phyloP scores from a whole-genome alignment of 2,888 invertebrate genomes.

The Hermaeophaga mercurialis region DNA sequence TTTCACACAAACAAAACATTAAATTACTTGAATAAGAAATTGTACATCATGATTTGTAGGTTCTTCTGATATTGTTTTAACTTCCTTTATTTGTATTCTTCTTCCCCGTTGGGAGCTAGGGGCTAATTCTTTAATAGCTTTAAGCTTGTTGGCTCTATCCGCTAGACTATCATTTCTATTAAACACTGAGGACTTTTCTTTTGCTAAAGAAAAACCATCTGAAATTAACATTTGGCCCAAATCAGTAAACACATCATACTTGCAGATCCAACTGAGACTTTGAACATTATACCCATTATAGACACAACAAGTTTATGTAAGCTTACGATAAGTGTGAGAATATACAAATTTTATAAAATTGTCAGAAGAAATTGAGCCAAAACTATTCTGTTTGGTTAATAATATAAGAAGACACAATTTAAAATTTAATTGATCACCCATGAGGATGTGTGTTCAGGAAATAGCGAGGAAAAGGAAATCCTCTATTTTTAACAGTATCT shows the following conservation, averaged over 20 bases:
- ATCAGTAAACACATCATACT: not conserved
- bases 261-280: no score
- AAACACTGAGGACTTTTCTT: slow-evolving; percentile 58
- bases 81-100: slow-evolving; percentile 55
- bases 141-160: slow-evolving; percentile 72
- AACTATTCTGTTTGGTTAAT: no score
- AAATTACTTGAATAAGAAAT: slow-evolving; percentile 65
- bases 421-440: no score
- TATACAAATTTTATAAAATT: no score
- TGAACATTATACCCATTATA: no score
- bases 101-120: slow-evolving; percentile 35
- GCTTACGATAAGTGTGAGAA: no score
- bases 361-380: no score
- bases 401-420: no score
- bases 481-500: no score
- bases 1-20: slow-evolving; percentile 43
- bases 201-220: slow-evolving; percentile 48
- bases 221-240: slow-evolving; percentile 43
- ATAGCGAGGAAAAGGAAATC: no score
- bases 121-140: slow-evolving; percentile 56
- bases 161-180: slow-evolving; percentile 72
- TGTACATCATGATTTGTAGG: slow-evolving; percentile 64
- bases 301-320: no score
- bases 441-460: no score
- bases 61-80: slow-evolving; percentile 54